These are phyloP conservation scores for Alsophila aescularia DNA, from an alignment of 2,888 invertebrate genomes.

Conservation along the genomic window DNA sequence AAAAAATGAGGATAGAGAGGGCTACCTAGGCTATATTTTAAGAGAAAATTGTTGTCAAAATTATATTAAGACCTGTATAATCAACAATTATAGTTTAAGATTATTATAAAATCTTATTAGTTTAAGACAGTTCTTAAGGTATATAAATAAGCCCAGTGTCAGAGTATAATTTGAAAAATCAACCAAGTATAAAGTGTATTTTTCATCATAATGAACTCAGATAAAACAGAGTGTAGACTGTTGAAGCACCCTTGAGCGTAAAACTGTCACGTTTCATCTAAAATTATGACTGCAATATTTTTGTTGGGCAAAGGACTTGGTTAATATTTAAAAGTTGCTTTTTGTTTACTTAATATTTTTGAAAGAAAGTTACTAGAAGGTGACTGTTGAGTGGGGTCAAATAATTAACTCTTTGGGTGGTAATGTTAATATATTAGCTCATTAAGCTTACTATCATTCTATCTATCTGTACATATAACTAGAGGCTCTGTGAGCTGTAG, in stretches of 20 bases:
- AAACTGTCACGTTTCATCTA: slow-evolving; percentile 34
- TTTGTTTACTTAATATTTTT: slow-evolving; percentile 8
- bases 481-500: too few relatives aligned
- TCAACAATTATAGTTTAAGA: too few relatives aligned
- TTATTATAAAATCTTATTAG: too few relatives aligned
- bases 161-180: background rate
- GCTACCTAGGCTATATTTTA: too few relatives aligned
- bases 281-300: slow-evolving; percentile 33
- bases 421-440: too few relatives aligned
- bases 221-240: slow-evolving; percentile 26
- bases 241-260: slow-evolving; percentile 21
- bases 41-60: too few relatives aligned
- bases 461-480: too few relatives aligned
- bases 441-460: too few relatives aligned
- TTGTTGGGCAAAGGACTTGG: slow-evolving; percentile 13
- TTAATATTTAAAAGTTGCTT: slow-evolving; percentile 19
- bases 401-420: too few relatives aligned
- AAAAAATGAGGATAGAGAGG: too few relatives aligned
- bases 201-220: slow-evolving; percentile 25
- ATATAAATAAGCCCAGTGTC: slow-evolving; percentile 6
- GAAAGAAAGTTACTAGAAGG: background rate
- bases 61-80: too few relatives aligned
- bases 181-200: slow-evolving; percentile 10
- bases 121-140: background rate
- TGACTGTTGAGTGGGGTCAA: background rate